Evolutionary conservation across 1,140 invertebrate genomes (phyloP).

Genomic region (Xylocopa sonorina): DNA sequence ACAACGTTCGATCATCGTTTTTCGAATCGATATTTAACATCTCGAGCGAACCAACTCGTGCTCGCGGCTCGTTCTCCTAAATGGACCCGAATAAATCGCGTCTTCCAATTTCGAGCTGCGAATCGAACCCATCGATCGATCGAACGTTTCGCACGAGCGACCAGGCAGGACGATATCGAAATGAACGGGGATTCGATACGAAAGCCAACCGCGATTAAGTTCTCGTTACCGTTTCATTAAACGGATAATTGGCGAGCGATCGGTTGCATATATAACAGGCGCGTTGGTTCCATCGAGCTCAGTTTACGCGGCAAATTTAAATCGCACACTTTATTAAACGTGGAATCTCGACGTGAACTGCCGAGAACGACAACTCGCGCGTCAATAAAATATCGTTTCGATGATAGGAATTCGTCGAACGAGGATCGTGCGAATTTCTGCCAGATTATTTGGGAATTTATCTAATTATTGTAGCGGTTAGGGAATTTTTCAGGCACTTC

Average conservation of each 20-base stretch:
- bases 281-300: not conserved
- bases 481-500: no score
- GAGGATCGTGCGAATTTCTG: conserved; percentile 46
- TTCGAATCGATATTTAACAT: no score
- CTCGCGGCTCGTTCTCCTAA: no score
- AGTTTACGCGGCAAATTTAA: conserved; percentile 53
- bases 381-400: no score
- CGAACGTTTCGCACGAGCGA: not conserved
- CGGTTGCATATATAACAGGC: not conserved
- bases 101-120: no score
- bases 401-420: conserved; percentile 44
- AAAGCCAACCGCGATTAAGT: conserved; percentile 6
- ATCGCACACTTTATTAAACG: conserved; percentile 56
- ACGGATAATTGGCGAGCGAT: not conserved
- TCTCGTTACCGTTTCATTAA: conserved; percentile 25
- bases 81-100: no score
- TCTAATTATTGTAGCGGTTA: conserved; percentile 64
- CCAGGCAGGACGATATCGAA: not conserved
- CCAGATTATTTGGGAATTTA: conserved; percentile 49
- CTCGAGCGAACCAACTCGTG: no score
- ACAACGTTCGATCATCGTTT: no score
- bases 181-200: conserved; percentile 3
- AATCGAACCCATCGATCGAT: not conserved
- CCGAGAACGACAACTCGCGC: no score
- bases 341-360: conserved; percentile 34